Conservation (phyloP, 2,113 vertebrate species). For the Anguilla japonica region DNA sequence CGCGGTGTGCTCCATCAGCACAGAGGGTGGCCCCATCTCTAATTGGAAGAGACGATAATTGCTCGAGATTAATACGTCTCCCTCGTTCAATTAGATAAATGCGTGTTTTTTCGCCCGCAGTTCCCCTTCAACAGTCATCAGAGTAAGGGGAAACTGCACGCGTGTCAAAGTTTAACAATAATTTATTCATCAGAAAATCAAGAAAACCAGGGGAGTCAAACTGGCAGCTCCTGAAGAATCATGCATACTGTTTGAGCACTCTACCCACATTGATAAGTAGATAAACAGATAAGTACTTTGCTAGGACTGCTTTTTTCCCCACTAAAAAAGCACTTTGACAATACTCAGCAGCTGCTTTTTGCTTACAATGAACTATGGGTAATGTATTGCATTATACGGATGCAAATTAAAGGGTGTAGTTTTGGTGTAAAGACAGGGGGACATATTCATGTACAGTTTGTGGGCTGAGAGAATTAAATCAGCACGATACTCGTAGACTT, state of each 20-base stretch:
- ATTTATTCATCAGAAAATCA: not conserved
- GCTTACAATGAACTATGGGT: no score
- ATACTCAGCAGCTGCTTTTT: no score
- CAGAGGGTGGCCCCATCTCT: not conserved
- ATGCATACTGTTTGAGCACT: not conserved
- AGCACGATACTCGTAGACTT: no score
- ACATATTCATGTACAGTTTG: no score
- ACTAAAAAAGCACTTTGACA: no score
- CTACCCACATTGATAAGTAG: not conserved
- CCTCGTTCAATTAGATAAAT: not conserved
- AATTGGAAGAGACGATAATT: conserved; percentile 14
- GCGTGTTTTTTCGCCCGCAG: not conserved
- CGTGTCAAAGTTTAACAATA: not conserved
- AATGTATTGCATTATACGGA: no score
- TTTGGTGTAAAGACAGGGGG: no score
- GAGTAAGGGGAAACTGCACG: not conserved
- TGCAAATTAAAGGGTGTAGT: no score
- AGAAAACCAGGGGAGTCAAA: not conserved
- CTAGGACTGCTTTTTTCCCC: no score
- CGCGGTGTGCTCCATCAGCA: not conserved
- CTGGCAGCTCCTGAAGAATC: not conserved
- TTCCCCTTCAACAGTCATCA: not conserved
- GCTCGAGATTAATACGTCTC: not conserved
- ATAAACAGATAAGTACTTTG: no score
- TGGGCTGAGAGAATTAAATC: no score